phyloP scores from a whole-genome alignment of 2,113 vertebrate species.

The Peromyscus maniculatus region DNA sequence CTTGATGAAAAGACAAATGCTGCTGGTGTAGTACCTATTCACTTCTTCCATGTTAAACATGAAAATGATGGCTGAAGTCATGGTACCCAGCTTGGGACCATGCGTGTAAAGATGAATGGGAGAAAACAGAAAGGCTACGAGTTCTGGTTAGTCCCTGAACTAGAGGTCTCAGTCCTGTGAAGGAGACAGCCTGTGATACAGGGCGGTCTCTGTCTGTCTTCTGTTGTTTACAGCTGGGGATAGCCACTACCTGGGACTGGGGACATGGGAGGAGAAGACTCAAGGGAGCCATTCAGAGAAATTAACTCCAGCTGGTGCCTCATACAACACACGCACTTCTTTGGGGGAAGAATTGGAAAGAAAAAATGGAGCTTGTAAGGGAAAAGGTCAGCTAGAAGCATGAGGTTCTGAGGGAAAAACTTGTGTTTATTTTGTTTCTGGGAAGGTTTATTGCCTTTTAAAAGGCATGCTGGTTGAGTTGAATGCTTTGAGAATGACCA shows the following conservation, averaged over 20 bases:
- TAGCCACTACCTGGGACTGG: neutral
- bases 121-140: neutral
- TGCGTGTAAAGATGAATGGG: neutral
- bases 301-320: neutral
- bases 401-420: slow-evolving; percentile 28
- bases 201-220: neutral
- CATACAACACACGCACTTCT: neutral
- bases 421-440: slow-evolving; percentile 73
- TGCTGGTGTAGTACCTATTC: neutral
- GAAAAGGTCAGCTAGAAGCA: slow-evolving; percentile 58
- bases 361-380: neutral
- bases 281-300: neutral
- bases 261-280: neutral
- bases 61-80: neutral
- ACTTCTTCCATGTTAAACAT: neutral
- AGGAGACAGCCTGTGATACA: neutral
- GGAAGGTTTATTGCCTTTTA: slow-evolving; percentile 66
- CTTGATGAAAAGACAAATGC: neutral
- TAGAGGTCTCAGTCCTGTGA: neutral
- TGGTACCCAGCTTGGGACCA: neutral
- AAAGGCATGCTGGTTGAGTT: slow-evolving; percentile 49
- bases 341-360: slow-evolving; percentile 14
- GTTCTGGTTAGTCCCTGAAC: neutral
- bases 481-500: slow-evolving; percentile 66
- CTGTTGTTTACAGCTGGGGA: slow-evolving; percentile 24